Evolutionary conservation across 2,888 invertebrate species (phyloP), one percentile per base, ranked within the genome.

Genomic region (Leptinotarsa rubiginosa): DNA sequence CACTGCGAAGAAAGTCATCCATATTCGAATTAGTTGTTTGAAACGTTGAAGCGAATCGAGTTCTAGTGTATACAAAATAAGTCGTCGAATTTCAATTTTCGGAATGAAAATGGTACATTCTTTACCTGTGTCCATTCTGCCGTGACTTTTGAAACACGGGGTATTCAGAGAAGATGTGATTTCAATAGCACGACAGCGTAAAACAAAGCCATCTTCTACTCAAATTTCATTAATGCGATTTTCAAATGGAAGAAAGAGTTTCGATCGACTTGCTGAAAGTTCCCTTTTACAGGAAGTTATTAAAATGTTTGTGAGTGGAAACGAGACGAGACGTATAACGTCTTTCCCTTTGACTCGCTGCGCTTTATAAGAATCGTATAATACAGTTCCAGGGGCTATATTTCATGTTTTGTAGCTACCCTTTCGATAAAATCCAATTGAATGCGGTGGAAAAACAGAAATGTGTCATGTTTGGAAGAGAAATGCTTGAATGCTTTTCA

Each of bases 401-500:
- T 64, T 72, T 68, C 68, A 68, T 64, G 59, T 52, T 22, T 47
- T 59, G 64, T 49, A 62, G 67, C 72, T 64, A 47, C 68, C 62
- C 68, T 64, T 68, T 68, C 72, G 68, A 59, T 72, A 72, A 72
- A 72, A 72, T 68, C 67, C 72, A 68, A 72, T 72, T 72, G 72
- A 72, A 72, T 68, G 72, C 52, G 62, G 62, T 52, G 66, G 72
- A 68, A 72, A 72, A 72, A 72, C 72, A 72, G 59, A 59, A 59
- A 59, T 59, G 59, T 59, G 59, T 59, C 59, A 73, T 73, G 65
- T 73, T 70, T 66, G 49, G 62, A 49, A 64, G 73, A 73, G 69
- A 70, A 75, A 71, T 67, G 69, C 67, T 72, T 78, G 64, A 75
- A 71, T 67, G 69, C 67, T 72, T 78, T 75, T 73, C 70, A 76